Percentiles rank a stretch among this genome's conserved stretches.
Evolutionary conservation across 92 coral and sea anemone genomes (phyloP).

Genomic region (Porites cylindrica): DNA sequence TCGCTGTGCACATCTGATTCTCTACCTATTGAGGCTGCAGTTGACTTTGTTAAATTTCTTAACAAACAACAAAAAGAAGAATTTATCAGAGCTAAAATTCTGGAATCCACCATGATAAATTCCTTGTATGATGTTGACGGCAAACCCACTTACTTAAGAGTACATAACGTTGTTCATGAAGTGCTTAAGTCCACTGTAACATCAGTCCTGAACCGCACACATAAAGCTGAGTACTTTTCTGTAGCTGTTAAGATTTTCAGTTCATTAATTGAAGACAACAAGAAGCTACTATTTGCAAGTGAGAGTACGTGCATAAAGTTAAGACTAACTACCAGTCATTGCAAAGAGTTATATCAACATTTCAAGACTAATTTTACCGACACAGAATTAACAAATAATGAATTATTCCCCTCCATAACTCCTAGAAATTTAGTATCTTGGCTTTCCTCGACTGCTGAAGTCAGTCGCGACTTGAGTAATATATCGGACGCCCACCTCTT

Average conservation of each 20-base stretch:
- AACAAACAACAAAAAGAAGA: background rate
- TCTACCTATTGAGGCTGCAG: background rate
- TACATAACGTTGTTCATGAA: constrained; percentile 11
- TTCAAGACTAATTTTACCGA: background rate
- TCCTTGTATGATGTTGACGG: background rate
- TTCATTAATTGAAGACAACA: background rate
- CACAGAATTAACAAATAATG: background rate
- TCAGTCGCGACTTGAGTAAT: background rate
- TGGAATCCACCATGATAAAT: constrained; percentile 8
- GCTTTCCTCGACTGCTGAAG: constrained; percentile 18
- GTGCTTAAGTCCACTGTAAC: background rate
- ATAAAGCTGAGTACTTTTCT: background rate
- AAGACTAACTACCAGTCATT: background rate
- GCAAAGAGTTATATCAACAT: background rate
- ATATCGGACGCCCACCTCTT: constrained; percentile 11
- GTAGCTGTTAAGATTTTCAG: background rate
- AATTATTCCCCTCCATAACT: background rate
- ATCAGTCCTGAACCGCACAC: background rate
- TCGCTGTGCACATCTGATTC: background rate
- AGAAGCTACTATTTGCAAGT: background rate
- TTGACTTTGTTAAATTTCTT: background rate
- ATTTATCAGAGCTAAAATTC: constrained; percentile 1
- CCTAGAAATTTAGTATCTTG: background rate
- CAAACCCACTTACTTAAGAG: background rate
- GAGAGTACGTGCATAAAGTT: background rate